Conservation (phyloP, 2,888 invertebrate species). For the Lypha dubia region DNA sequence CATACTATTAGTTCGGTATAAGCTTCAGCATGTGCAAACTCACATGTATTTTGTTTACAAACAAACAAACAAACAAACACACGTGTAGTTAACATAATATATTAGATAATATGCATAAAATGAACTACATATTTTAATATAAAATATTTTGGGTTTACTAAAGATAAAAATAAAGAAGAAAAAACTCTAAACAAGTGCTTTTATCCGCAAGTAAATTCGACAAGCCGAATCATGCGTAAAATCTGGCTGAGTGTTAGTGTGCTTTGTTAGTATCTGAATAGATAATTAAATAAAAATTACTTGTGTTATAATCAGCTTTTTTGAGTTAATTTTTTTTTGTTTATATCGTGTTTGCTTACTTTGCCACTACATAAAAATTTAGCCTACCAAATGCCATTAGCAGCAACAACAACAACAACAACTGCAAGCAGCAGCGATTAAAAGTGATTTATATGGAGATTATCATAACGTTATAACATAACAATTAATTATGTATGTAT, state of each 20-base stretch:
- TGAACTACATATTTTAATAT: background rate
- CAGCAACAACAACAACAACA: constrained; percentile 25
- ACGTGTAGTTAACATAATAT: too few species aligned
- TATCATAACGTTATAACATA: constrained; percentile 56
- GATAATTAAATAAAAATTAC: constrained; percentile 53
- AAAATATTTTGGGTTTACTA: background rate
- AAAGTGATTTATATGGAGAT: constrained; percentile 57
- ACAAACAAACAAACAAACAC: background rate
- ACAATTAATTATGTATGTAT: constrained; percentile 50
- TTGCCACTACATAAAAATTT: constrained; percentile 3
- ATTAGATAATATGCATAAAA: background rate
- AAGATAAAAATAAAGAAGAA: background rate
- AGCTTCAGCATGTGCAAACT: background rate
- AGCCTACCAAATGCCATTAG: background rate
- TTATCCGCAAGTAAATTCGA: background rate
- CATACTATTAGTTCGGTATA: too few species aligned
- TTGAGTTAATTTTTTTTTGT: background rate
- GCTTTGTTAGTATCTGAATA: background rate
- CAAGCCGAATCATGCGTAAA: background rate
- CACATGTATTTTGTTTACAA: background rate
- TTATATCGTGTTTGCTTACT: background rate
- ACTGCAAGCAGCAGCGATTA: constrained; percentile 52
- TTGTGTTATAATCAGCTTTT: background rate
- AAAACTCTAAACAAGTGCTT: background rate
- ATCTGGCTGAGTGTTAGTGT: background rate